Percentiles rank a stretch among this genome's conserved stretches.
These are phyloP conservation scores for Epinotia ramella DNA, from an alignment of 2,888 invertebrate species.

Conservation along the genomic window DNA sequence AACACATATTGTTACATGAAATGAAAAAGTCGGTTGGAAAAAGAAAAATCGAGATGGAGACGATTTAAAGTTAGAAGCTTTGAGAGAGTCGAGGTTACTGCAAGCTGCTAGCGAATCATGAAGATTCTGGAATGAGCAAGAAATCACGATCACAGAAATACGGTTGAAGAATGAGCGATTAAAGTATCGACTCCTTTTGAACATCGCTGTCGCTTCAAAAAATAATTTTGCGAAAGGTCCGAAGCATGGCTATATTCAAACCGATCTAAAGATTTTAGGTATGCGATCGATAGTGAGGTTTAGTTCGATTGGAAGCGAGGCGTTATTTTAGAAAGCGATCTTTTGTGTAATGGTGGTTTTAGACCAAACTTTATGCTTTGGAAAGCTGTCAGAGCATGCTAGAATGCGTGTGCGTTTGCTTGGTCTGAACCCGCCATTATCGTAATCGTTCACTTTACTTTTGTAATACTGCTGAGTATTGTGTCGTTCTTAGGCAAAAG, in stretches of 20 bases:
- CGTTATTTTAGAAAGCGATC: background rate
- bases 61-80: background rate
- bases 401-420: background rate
- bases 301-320: background rate
- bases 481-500: too few species aligned
- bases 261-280: background rate
- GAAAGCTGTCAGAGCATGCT: background rate
- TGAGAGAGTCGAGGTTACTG: conserved; percentile 16
- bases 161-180: background rate
- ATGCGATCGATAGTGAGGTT: background rate
- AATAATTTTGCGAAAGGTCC: background rate
- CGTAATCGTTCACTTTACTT: too few species aligned
- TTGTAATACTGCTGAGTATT: too few species aligned
- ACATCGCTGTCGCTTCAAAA: background rate
- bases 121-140: background rate
- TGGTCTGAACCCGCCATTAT: background rate
- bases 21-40: background rate
- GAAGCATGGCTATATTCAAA: background rate
- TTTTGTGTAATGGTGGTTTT: background rate
- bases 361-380: background rate
- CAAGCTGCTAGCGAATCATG: background rate
- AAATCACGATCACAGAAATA: background rate
- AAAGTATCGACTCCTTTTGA: background rate
- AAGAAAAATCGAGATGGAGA: background rate
- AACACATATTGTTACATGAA: conserved; percentile 41